Conservation (phyloP, 2,888 invertebrate genomes). For the Spilarctia lutea region DNA sequence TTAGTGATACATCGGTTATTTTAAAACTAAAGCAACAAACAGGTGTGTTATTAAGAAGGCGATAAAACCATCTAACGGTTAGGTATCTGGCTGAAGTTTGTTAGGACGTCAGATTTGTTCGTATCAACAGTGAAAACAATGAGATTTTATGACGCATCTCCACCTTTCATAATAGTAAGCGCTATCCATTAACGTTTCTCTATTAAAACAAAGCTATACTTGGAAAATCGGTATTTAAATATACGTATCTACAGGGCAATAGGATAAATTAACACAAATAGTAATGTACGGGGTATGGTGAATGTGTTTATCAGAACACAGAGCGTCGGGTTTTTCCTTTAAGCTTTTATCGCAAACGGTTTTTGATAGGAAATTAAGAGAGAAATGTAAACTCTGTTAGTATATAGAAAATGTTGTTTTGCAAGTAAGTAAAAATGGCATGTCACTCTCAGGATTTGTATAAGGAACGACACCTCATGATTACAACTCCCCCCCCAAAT, state of each 20-base stretch:
- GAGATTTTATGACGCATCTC: not conserved
- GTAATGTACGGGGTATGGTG: not conserved
- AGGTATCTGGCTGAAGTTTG: not conserved
- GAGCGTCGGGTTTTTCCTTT: not conserved
- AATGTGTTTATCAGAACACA: not conserved
- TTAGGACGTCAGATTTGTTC: not conserved
- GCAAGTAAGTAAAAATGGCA: no score
- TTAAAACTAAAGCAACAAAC: not conserved
- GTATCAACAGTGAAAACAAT: not conserved
- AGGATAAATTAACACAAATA: not conserved
- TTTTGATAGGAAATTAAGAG: not conserved
- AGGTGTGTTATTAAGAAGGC: not conserved
- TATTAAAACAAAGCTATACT: not conserved
- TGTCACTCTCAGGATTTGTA: no score
- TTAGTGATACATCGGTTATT: not conserved
- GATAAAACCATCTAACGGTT: not conserved
- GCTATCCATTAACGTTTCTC: not conserved
- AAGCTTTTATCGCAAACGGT: not conserved
- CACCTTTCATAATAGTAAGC: not conserved
- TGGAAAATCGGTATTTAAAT: not conserved
- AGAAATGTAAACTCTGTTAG: not conserved
- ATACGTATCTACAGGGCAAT: not conserved
- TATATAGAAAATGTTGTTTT: not conserved
- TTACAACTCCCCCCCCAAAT: no score
- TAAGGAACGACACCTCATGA: no score